These are phyloP conservation scores for Andricus quercusramuli DNA, from an alignment of 2,888 invertebrate genomes.

Conservation along the genomic window DNA sequence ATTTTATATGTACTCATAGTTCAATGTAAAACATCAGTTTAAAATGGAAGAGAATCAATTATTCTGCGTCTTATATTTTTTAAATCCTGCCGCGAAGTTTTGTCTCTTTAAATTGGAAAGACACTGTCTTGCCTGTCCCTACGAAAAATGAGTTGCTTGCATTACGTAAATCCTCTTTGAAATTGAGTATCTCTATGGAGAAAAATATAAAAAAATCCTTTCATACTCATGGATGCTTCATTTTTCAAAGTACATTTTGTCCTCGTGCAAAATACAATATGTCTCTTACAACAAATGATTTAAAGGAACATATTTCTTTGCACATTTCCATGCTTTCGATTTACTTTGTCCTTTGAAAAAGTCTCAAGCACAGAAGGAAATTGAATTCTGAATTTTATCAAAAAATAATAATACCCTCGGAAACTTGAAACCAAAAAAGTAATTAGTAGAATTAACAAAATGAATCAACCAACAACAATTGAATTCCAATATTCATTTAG, in stretches of 20 bases:
- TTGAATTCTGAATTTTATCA: no score
- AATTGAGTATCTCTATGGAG: not conserved
- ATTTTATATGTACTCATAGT: no score
- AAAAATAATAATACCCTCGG: no score
- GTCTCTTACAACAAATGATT: not conserved
- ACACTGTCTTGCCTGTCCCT: not conserved
- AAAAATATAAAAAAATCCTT: not conserved
- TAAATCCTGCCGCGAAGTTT: not conserved
- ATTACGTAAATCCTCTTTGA: slow-evolving; percentile 3
- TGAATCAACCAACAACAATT: no score
- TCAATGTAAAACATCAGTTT: no score
- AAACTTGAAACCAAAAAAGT: no score
- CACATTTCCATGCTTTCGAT: not conserved
- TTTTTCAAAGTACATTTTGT: slow-evolving; percentile 3
- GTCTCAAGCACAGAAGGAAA: no score
- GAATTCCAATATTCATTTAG: no score
- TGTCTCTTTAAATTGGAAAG: not conserved
- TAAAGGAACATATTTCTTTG: not conserved
- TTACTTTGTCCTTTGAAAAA: not conserved
- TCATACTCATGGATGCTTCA: not conserved
- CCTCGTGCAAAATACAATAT: not conserved
- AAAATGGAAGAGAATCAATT: not conserved
- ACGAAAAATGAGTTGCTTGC: not conserved
- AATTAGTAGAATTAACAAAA: no score
- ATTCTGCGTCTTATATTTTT: not conserved